Evolutionary conservation across 2,888 invertebrate species (phyloP).

Genomic region (Cerastis leucographa): DNA sequence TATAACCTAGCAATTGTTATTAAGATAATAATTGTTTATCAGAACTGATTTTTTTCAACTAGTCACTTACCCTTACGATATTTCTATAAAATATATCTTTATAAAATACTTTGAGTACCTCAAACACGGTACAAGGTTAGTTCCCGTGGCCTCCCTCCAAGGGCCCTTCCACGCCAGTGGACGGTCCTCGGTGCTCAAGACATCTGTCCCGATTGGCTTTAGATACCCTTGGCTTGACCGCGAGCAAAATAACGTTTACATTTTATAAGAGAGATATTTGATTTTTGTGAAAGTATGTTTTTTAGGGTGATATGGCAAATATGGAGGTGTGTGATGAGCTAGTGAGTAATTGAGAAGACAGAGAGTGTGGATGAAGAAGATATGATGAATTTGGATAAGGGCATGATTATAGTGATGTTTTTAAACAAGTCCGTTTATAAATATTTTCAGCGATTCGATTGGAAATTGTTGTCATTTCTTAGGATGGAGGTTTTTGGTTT

Average conservation of each 20-base stretch:
- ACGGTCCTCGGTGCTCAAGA: slow-evolving; percentile 42
- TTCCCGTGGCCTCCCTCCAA: slow-evolving; percentile 42
- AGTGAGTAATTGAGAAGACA: too few relatives aligned
- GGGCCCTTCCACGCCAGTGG: slow-evolving; percentile 50
- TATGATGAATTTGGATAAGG: too few relatives aligned
- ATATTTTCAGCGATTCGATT: neutral
- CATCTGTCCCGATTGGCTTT: slow-evolving; percentile 50
- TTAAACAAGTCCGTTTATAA: neutral
- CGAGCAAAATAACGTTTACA: slow-evolving; percentile 37
- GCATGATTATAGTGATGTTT: neutral
- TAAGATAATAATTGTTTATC: too few relatives aligned
- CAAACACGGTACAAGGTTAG: slow-evolving; percentile 40
- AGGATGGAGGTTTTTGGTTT: neutral
- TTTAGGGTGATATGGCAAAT: too few relatives aligned
- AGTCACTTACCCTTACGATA: too few relatives aligned
- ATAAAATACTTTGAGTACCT: neutral
- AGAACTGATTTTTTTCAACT: too few relatives aligned
- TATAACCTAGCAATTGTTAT: too few relatives aligned
- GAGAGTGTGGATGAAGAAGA: too few relatives aligned
- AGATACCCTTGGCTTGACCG: slow-evolving; percentile 35
- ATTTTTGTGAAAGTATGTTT: neutral
- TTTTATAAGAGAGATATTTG: slow-evolving; percentile 11
- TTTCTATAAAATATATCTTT: too few relatives aligned
- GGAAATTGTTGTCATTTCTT: neutral
- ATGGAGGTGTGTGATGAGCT: too few relatives aligned